These are phyloP conservation scores for Seriola aureovittata DNA, from an alignment of 2,113 vertebrate species.

Conservation along the genomic window DNA sequence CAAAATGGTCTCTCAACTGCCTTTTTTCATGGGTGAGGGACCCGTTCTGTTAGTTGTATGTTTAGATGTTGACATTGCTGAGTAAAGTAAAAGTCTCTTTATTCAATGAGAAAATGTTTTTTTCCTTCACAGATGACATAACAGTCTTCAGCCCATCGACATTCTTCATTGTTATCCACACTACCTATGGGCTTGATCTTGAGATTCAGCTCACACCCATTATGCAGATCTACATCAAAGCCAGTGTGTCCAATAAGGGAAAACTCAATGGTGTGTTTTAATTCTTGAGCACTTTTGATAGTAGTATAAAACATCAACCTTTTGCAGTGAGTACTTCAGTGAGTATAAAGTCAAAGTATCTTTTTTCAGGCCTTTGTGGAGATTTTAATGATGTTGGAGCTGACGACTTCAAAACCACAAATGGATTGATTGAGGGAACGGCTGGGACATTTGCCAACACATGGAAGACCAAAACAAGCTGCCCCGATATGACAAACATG, in stretches of 20 bases:
- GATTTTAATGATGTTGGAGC: slow-evolving; percentile 89
- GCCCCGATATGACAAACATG: slow-evolving; percentile 82
- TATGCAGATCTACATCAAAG: slow-evolving; percentile 89
- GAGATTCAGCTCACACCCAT: slow-evolving; percentile 87
- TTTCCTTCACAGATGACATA: slow-evolving; percentile 80
- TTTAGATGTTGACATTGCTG: neutral
- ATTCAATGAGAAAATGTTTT: slow-evolving; percentile 1
- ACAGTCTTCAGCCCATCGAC: slow-evolving; percentile 89
- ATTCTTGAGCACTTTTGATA: neutral
- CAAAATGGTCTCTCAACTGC: slow-evolving; percentile 81
- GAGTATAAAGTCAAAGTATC: neutral
- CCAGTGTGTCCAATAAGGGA: slow-evolving; percentile 79
- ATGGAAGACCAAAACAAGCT: slow-evolving; percentile 87
- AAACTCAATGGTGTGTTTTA: slow-evolving; percentile 85
- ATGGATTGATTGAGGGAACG: slow-evolving; percentile 88
- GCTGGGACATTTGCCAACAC: slow-evolving; percentile 88
- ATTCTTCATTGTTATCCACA: slow-evolving; percentile 87
- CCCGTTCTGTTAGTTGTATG: neutral
- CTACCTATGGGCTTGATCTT: slow-evolving; percentile 84
- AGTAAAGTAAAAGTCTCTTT: neutral
- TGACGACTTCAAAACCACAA: slow-evolving; percentile 88
- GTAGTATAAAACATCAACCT: neutral
- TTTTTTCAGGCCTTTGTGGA: slow-evolving; percentile 90
- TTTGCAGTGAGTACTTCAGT: neutral
- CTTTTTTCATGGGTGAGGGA: slow-evolving; percentile 85